Evolutionary conservation across 1,140 invertebrate species (phyloP).

Genomic region (Pachyrhynchus sulphureomaculatus): DNA sequence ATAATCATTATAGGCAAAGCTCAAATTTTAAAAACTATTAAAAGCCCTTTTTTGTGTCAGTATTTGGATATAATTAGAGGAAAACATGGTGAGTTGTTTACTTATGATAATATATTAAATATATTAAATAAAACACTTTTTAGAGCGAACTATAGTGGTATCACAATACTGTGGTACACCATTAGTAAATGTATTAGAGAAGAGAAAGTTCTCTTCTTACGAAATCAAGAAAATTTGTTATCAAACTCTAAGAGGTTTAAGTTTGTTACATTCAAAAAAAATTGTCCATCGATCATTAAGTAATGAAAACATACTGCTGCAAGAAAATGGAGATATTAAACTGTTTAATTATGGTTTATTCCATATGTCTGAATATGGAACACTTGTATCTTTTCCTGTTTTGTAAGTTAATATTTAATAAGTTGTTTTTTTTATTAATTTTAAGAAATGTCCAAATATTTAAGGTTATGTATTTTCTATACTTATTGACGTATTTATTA

Average conservation of each 20-base stretch:
- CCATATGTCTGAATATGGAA: slow-evolving; percentile 84
- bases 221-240: slow-evolving; percentile 63
- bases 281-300: slow-evolving; percentile 80
- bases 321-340: slow-evolving; percentile 72
- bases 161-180: slow-evolving; percentile 80
- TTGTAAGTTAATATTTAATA: slow-evolving; percentile 62
- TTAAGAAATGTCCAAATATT: background rate
- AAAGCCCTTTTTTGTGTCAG: slow-evolving; percentile 79
- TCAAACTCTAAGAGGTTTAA: slow-evolving; percentile 73
- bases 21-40: slow-evolving; percentile 77
- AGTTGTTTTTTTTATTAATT: slow-evolving; percentile 2
- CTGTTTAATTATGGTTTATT: slow-evolving; percentile 91
- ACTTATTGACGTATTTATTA: background rate
- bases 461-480: slow-evolving; percentile 5
- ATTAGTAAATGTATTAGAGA: slow-evolving; percentile 51
- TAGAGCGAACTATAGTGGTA: slow-evolving; percentile 88
- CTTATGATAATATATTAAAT: slow-evolving; percentile 21
- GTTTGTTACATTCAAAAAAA: slow-evolving; percentile 70
- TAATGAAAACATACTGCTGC: slow-evolving; percentile 81
- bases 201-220: slow-evolving; percentile 51
- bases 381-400: slow-evolving; percentile 88
- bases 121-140: slow-evolving; percentile 41
- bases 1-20: slow-evolving; percentile 90
- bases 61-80: slow-evolving; percentile 90
- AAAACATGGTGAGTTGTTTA: slow-evolving; percentile 80